phyloP scores from a whole-genome alignment of 2,113 vertebrate species.

The Burhinus bistriatus region DNA sequence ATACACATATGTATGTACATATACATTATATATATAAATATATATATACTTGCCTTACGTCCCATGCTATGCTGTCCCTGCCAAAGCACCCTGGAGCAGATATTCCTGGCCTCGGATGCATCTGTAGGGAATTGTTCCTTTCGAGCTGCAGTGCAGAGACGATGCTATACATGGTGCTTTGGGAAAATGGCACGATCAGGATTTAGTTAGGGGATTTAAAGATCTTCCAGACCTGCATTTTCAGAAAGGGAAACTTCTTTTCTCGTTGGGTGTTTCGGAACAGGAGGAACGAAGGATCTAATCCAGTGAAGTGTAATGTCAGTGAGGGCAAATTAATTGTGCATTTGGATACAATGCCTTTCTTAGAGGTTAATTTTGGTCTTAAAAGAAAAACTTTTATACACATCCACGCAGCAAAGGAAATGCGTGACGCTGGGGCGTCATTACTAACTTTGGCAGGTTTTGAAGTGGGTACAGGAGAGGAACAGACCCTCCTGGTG shows the following conservation, averaged over 20 bases:
- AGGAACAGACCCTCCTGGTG: neutral
- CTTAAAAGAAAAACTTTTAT: neutral
- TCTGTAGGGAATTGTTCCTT: neutral
- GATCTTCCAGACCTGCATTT: neutral
- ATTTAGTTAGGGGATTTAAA: constrained; percentile 7
- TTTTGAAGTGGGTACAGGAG: neutral
- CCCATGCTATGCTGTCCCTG: neutral
- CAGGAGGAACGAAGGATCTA: neutral
- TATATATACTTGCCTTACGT: neutral
- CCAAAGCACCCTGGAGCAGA: neutral
- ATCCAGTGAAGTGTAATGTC: neutral
- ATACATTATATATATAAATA: neutral
- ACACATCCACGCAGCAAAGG: neutral
- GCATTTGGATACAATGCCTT: neutral
- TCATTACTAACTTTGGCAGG: neutral
- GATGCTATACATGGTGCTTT: neutral
- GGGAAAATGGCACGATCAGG: neutral
- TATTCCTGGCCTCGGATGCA: neutral
- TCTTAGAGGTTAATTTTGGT: neutral
- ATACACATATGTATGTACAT: neutral
- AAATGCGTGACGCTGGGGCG: accelerated
- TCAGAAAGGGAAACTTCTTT: neutral
- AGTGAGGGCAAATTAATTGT: neutral
- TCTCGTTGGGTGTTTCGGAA: neutral
- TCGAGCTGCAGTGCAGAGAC: neutral